These are phyloP conservation scores for Limnothrissa miodon DNA, from an alignment of 2,113 vertebrate genomes.

Conservation along the genomic window DNA sequence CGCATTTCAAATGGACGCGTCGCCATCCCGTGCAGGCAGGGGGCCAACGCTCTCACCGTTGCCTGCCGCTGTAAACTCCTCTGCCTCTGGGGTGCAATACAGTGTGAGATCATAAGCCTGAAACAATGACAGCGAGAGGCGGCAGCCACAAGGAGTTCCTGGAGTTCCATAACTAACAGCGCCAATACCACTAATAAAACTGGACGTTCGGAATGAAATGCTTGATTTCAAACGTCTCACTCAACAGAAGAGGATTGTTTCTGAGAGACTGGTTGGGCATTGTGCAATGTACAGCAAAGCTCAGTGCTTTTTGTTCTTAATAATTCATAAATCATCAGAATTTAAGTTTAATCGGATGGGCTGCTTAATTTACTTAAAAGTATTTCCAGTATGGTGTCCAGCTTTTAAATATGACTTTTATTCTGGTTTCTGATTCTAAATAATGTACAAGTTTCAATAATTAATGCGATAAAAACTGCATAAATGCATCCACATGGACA, in stretches of 20 bases:
- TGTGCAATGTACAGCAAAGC: constrained; percentile 29
- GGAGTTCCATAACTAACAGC: not conserved
- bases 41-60: not conserved
- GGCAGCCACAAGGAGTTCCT: not conserved
- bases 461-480: constrained; percentile 55
- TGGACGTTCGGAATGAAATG: not conserved
- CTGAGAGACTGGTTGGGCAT: constrained; percentile 21
- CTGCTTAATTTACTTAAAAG: constrained; percentile 47
- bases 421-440: constrained; percentile 57
- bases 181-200: not conserved
- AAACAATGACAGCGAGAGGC: constrained; percentile 16
- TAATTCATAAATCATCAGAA: constrained; percentile 45
- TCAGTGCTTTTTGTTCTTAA: constrained; percentile 32
- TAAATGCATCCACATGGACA: constrained; percentile 58
- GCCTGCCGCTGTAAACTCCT: not conserved
- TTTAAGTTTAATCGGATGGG: constrained; percentile 52
- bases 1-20: not conserved
- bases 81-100: constrained; percentile 2
- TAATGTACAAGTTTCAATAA: constrained; percentile 67
- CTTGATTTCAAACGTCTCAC: not conserved
- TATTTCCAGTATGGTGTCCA: constrained; percentile 49
- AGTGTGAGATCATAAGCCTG: not conserved
- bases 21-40: not conserved
- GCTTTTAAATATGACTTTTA: constrained; percentile 45
- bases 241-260: not conserved